Base-by-base conservation (phyloP, 2,888 invertebrate species). In the Drosophila paramelanica region DNA sequence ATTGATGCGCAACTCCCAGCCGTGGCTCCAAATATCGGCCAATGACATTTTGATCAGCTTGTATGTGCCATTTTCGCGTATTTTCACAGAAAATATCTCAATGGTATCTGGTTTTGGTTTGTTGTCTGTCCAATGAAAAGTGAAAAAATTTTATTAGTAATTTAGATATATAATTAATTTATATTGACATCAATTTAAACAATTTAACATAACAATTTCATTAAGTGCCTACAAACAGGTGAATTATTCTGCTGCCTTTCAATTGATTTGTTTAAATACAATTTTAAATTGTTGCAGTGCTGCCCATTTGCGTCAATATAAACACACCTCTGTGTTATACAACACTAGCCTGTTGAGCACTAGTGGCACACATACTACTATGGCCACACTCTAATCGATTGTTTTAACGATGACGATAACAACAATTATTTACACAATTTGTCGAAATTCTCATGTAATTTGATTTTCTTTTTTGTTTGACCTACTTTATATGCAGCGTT, bases 21-120 rank as follows among this genome's bases (percentile, higher is more conserved):
- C 95, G 82, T 94, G 93, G 82, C 94, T 94, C 96, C 96, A 96
- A 90, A 95, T 95, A 74, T 95, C 94, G 90, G 94, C 93, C 89
- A 96, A 92, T 73, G 94, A 94, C 79, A 94, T 94, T 92, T 93
- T 94, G 76, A 94, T 92, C 79, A 95, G 94, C 91, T 95, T 94
- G 64, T 91, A 91, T 92, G 94, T 94, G 76, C 94, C 94, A 79
- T 91, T 92, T 66, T 91, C 90, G 31, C 90, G 90, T 71, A 91
- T 91, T 90, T 92, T 92, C 68, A 95, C 93, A 75, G 95, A 94
- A 93, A 94, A 95, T 89, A 95, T 94, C 84, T 94, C 94, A 93
- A 95, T 94, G 93, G 95, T 94, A 92, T 95, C 95, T 91, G 95
- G 94, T 93, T 95, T 94, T 93, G 95, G 95, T 93, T 95, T 95